Conservation (phyloP, 2,888 invertebrate species). For the Chrysodeixis includens region DNA sequence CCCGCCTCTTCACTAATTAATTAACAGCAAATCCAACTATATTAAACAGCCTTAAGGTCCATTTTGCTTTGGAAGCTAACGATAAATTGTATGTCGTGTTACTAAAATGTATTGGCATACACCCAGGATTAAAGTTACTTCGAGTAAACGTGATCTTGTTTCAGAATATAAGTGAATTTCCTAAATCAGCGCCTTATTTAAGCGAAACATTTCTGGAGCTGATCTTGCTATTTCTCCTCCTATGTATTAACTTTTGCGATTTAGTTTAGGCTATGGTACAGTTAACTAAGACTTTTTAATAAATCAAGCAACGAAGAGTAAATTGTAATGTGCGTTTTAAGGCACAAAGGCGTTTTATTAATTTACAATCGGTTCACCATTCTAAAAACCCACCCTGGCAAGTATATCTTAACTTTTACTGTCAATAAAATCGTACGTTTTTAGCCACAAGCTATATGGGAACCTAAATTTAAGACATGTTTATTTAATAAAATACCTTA, state of each 20-base stretch:
- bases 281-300: too few species aligned
- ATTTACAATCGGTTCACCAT: too few species aligned
- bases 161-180: slow-evolving; percentile 2
- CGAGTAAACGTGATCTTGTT: slow-evolving; percentile 8
- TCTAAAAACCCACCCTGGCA: too few species aligned
- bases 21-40: background rate
- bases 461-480: too few species aligned
- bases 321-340: too few species aligned
- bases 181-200: background rate
- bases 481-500: too few species aligned
- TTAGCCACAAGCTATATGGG: too few species aligned
- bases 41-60: background rate
- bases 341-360: too few species aligned
- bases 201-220: background rate
- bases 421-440: too few species aligned
- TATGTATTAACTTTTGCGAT: background rate
- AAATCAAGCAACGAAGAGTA: too few species aligned
- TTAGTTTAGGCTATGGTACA: too few species aligned
- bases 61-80: slow-evolving; percentile 8
- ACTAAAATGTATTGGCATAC: slow-evolving; percentile 20
- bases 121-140: slow-evolving; percentile 18
- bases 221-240: background rate
- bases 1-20: background rate
- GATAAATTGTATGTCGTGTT: slow-evolving; percentile 13
- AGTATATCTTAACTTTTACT: too few species aligned